Conservation (phyloP, 2,888 invertebrate species). For the Caenorhabditis wallacei region DNA sequence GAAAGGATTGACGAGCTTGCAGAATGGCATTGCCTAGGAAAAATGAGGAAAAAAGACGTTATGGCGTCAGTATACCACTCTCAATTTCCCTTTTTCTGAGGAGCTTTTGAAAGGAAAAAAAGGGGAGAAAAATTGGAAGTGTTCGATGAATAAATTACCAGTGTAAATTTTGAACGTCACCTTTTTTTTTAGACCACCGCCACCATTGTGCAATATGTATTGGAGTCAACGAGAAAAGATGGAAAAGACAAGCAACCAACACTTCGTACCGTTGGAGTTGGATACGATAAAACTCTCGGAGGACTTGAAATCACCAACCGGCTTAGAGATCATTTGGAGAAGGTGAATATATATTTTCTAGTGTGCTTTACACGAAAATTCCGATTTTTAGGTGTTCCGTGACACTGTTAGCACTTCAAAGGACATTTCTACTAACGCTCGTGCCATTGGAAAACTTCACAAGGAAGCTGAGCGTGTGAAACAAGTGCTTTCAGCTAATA, state of each 20-base stretch:
- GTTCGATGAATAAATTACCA: constrained; percentile 34
- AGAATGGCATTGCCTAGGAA: constrained; percentile 3
- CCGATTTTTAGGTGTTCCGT: constrained; percentile 62
- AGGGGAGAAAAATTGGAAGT: background rate
- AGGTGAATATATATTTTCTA: constrained; percentile 15
- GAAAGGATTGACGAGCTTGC: constrained; percentile 1
- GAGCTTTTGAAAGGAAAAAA: background rate
- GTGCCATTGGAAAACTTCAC: constrained; percentile 95
- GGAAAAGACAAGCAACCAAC: constrained; percentile 74
- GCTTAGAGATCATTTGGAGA: constrained; percentile 84
- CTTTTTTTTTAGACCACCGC: constrained; percentile 64
- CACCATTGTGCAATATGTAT: constrained; percentile 69
- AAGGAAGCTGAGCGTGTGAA: constrained; percentile 98
- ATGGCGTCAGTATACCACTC: background rate
- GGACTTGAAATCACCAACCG: constrained; percentile 95
- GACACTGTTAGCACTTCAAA: constrained; percentile 70
- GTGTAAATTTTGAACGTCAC: background rate
- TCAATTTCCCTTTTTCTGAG: background rate
- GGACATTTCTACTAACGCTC: constrained; percentile 86
- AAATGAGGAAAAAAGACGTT: background rate
- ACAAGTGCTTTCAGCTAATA: constrained; percentile 96
- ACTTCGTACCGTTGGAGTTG: constrained; percentile 88
- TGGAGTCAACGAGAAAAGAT: constrained; percentile 67
- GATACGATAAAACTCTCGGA: constrained; percentile 92
- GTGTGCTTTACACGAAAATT: too few species aligned